Conservation (phyloP, 2,888 invertebrate species). For the Macrostomum cliftonense region DNA sequence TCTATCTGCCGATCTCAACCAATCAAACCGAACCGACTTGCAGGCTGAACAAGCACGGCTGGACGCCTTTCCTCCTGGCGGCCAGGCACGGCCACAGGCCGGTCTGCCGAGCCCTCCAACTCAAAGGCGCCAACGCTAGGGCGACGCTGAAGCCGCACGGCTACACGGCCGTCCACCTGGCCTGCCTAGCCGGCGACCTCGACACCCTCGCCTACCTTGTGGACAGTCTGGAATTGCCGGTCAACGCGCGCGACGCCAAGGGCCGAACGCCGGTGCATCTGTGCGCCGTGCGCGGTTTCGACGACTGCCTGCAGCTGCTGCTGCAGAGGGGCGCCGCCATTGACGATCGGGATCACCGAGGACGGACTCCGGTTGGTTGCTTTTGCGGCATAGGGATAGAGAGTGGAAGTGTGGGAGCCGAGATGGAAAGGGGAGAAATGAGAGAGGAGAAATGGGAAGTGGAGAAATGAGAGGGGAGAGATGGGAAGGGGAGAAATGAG, state of each 20-base stretch:
- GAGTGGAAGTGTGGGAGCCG: too few species aligned
- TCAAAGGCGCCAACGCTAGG: too few species aligned
- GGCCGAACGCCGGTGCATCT: slow-evolving; percentile 3
- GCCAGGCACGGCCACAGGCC: background rate
- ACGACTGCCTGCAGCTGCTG: background rate
- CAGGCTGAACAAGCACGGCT: background rate
- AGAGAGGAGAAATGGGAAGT: too few species aligned
- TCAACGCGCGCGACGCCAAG: background rate
- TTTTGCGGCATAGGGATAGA: too few species aligned
- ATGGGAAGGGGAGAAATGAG: too few species aligned
- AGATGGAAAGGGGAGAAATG: too few species aligned
- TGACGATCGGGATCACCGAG: background rate
- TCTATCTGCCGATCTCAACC: too few species aligned
- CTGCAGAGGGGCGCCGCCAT: background rate
- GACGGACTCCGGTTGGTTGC: background rate
- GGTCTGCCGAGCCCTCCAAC: background rate
- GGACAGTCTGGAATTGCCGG: background rate
- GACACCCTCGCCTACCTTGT: background rate
- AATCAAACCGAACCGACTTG: too few species aligned
- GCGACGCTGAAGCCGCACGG: background rate
- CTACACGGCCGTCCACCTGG: slow-evolving; percentile 2
- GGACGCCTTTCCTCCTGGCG: slow-evolving; percentile 2
- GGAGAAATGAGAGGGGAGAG: too few species aligned
- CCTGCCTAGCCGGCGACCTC: background rate
- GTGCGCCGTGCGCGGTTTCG: background rate